Base-by-base conservation (phyloP, 2,797 vertebrate genomes). In the Pangasius krempfi region DNA sequence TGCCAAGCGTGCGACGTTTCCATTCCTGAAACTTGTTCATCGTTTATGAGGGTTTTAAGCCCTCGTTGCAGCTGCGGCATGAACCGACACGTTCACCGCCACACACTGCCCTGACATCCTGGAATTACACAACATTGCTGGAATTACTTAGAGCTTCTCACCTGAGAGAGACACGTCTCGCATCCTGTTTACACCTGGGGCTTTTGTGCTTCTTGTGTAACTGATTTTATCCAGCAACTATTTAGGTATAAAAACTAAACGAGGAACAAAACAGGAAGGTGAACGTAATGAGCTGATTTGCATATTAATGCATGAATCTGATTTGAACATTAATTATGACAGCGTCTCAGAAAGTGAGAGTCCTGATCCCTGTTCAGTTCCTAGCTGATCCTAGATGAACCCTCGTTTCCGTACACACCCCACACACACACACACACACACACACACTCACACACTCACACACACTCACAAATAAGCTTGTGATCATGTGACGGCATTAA, bases 401-500 rank as follows among this genome's bases (percentile, higher is more conserved):
- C 44, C 70, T 25, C 33, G 20, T 25, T 44, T 75, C 40, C 13
- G 1, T 14, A 50, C 44, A 25, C 40, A 10, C 20, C 18, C 3
- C 30, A 5, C 30, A 27, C 13, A 16, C 4, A n/a, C 33, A 44
- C 40, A 4, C 40, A 5, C 40, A 44, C 4, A n/a, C 33, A 27
- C 14, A 16, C 4, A n/a, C 33, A 44, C 44, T 7, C 44, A 0
- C 5, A 44, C 37, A 37, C 30, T 2, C 30, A 27, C 14, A 16
- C 4, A n/a, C 33, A 44, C 44, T 7, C 44, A 0, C 5, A 44
- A 44, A 44, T 6, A n/a, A 47, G 27, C 33, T 56, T 3, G 0
- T 25, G 16, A 62, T 84, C 76, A 25, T 25, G 37, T 62, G 22
- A 37, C 0, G 62, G 86, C 89, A 66, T 90, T 84, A 2, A 91